These are phyloP conservation scores for Aporrectodea caliginosa DNA, from an alignment of 1,140 invertebrate genomes.

Conservation along the genomic window DNA sequence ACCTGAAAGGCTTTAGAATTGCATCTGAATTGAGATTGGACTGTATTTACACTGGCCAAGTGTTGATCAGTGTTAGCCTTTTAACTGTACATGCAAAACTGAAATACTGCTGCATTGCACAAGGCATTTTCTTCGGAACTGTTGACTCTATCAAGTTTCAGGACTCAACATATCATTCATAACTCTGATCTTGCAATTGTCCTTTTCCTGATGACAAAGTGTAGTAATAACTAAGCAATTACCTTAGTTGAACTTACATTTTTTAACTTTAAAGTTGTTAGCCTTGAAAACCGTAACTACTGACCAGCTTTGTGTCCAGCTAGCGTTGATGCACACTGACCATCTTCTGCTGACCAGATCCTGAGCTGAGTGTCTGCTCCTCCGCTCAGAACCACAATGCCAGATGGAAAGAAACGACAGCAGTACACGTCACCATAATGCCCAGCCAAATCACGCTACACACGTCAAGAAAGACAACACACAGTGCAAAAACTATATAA, in stretches of 20 bases:
- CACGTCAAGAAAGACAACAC: neutral
- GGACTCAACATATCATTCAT: no score
- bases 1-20: no score
- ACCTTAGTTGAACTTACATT: neutral
- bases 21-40: no score
- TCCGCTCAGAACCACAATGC: slow-evolving; percentile 65
- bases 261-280: neutral
- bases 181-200: neutral
- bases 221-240: neutral
- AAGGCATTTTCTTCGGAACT: no score
- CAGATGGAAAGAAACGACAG: slow-evolving; percentile 70
- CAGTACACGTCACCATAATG: slow-evolving; percentile 68
- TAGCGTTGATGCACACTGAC: slow-evolving; percentile 65
- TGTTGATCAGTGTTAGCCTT: no score
- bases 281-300: neutral
- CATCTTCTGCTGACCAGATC: slow-evolving; percentile 69
- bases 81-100: no score
- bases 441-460: slow-evolving; percentile 62
- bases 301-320: slow-evolving; percentile 63
- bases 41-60: no score
- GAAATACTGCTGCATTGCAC: no score
- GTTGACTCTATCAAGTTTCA: no score
- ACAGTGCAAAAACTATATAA: no score
- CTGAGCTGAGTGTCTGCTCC: slow-evolving; percentile 68
- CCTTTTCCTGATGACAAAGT: neutral